Evolutionary conservation across 1,140 invertebrate genomes (phyloP).

Genomic region (Drosophila murphyi): DNA sequence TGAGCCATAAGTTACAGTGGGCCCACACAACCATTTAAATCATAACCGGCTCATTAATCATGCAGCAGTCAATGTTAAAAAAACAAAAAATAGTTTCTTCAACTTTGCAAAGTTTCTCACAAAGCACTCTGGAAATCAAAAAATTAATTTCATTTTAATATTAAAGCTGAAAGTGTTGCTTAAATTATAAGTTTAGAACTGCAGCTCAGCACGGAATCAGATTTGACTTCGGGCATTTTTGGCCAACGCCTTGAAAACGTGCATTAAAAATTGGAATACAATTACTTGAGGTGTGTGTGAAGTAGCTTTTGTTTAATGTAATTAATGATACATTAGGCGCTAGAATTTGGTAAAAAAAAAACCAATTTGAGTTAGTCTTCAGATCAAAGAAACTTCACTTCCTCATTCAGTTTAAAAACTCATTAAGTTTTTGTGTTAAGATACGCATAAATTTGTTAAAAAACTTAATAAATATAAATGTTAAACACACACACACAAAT

Average conservation of each 20-base stretch:
- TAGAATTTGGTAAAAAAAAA: conserved; percentile 40
- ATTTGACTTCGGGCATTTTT: conserved; percentile 21
- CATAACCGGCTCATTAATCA: conserved; percentile 66
- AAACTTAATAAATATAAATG: background rate
- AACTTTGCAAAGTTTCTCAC: conserved; percentile 43
- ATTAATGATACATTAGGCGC: conserved; percentile 67
- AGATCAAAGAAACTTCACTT: conserved; percentile 44
- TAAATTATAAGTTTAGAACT: conserved; percentile 62
- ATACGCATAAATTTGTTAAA: background rate
- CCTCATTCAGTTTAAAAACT: conserved; percentile 45
- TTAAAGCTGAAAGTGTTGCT: conserved; percentile 63
- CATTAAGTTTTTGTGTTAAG: conserved; percentile 29
- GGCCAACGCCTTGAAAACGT: conserved; percentile 61
- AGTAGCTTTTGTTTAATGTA: conserved; percentile 54
- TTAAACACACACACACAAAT: background rate
- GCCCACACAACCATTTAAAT: background rate
- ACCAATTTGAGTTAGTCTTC: conserved; percentile 56
- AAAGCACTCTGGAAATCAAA: conserved; percentile 17
- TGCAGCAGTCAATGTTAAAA: conserved; percentile 30
- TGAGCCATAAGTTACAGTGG: conserved; percentile 43
- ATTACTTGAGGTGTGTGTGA: conserved; percentile 53
- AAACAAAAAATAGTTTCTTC: conserved; percentile 38
- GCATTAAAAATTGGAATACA: conserved; percentile 57
- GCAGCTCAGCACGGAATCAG: conserved; percentile 41
- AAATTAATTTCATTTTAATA: conserved; percentile 73